Percentiles rank a stretch among this genome's conserved stretches.
phyloP scores from a whole-genome alignment of 2,888 invertebrate genomes.

The Andricus curvator region DNA sequence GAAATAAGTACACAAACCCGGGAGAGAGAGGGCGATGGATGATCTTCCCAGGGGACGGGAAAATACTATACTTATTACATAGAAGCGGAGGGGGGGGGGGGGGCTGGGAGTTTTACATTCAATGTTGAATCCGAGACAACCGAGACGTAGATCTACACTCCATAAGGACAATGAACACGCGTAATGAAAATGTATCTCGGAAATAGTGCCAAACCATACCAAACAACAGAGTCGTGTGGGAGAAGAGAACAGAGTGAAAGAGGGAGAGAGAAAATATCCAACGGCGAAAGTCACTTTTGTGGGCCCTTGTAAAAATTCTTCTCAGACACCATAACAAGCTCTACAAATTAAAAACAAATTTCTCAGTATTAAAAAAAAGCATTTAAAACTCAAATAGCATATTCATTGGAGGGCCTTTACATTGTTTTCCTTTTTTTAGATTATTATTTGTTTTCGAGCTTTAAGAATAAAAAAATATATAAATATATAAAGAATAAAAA shows the following conservation, averaged over 20 bases:
- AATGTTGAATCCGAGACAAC: background rate
- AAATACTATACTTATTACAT: background rate
- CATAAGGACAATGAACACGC: constrained; percentile 35
- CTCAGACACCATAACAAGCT: background rate
- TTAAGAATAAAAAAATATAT: no score
- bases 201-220: constrained; percentile 22
- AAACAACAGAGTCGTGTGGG: constrained; percentile 14
- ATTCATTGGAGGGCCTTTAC: background rate
- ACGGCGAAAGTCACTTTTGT: background rate
- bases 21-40: background rate
- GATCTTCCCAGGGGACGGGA: background rate
- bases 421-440: no score
- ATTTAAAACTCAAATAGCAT: background rate
- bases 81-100: background rate
- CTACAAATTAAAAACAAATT: no score
- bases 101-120: background rate
- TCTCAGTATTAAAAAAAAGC: background rate
- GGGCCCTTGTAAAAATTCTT: background rate
- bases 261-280: background rate
- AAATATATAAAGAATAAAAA: no score
- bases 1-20: background rate
- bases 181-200: constrained; percentile 29
- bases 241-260: background rate
- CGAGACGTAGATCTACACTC: background rate
- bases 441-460: no score